Evolutionary conservation across 2,888 invertebrate genomes (phyloP), one percentile per base, ranked within the genome.

Genomic region (Sesia bembeciformis): DNA sequence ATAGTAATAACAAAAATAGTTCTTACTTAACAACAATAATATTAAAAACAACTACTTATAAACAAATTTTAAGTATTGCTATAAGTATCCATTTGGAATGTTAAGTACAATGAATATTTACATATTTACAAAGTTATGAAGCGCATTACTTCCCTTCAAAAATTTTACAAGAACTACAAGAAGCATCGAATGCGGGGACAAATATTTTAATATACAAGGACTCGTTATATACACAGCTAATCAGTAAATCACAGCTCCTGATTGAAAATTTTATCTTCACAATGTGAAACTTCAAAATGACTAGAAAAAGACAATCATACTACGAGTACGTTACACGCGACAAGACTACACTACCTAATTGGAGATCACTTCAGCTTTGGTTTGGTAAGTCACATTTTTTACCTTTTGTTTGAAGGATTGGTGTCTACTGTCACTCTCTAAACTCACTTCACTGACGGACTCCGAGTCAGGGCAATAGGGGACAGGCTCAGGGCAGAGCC

Each of bases 191-290:
- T 62, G 61, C 61, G 53, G 51, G 59, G 57, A 59, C 62, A 64
- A 65, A 50, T 67, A 70, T 64, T 70, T 54, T 67, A 57, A 4
- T 52, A 40, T 52, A 66, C 62, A 60, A 62, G 60, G 64, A 62
- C 7, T 5, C 38, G 39, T 3, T 68, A 74, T 78, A 62, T 84
- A 76, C 77, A 85, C 61, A 74, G 71, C 76, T 78, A 80, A 72
- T 74, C 65, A 78, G 71, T 81, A 82, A 84, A 87, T 88, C 88
- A 88, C 88, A 88, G 88, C 84, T 83, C 79, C 84, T 73, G 81
- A 84, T 84, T 78, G 75, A 80, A 79, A 72, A 65, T 62, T 59
- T 49, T 43, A 57, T 61, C 57, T 58, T 60, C 56, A 62, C 57
- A 56, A 56, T 50, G n/a, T 50, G 7, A 39, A 50, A 50, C 8